Conservation (phyloP, 2,113 vertebrate species). For the Deroptyus accipitrinus region DNA sequence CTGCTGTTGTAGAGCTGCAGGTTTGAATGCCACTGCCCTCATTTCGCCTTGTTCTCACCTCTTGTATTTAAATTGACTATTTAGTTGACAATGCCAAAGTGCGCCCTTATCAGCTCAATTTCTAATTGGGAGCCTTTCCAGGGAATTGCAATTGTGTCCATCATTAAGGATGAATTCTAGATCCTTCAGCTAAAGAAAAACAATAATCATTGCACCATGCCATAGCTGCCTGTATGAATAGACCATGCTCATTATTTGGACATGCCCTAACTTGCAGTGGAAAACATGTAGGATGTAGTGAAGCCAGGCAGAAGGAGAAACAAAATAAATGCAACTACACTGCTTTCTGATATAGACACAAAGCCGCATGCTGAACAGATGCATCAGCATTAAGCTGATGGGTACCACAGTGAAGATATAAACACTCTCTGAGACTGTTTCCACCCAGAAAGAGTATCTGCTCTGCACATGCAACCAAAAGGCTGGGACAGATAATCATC, state of each 20-base stretch:
- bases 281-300: neutral
- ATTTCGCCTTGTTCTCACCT: neutral
- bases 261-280: neutral
- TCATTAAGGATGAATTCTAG: neutral
- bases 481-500: neutral
- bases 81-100: neutral
- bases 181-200: neutral
- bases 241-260: neutral
- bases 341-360: accelerated
- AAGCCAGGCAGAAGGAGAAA: neutral
- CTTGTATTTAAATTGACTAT: neutral
- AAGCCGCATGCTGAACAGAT: neutral
- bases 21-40: neutral
- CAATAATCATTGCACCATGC: neutral
- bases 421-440: neutral
- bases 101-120: neutral
- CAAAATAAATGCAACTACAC: neutral
- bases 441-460: neutral
- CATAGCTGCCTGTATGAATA: neutral
- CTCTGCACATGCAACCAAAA: neutral
- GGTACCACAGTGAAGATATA: neutral
- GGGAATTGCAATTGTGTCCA: neutral
- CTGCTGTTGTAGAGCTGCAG: neutral
- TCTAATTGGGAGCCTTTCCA: neutral
- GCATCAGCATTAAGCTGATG: neutral